phyloP scores from a whole-genome alignment of 2,888 invertebrate species.

The Troides helena region DNA sequence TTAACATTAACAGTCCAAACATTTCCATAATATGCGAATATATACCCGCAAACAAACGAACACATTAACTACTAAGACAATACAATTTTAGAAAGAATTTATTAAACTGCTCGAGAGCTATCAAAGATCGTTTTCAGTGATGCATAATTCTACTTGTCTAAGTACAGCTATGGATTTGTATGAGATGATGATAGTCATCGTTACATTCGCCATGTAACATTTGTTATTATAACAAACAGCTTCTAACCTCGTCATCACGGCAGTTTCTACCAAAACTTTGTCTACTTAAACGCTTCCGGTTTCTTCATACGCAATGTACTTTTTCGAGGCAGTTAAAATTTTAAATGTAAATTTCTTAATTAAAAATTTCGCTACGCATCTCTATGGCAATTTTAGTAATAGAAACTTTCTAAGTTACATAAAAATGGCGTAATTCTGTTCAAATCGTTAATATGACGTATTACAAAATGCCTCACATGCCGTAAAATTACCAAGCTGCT shows the following conservation, averaged over 20 bases:
- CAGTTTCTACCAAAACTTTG: too few relatives aligned
- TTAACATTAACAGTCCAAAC: neutral
- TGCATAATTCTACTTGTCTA: neutral
- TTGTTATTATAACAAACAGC: too few relatives aligned
- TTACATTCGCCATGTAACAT: too few relatives aligned
- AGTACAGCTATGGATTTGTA: neutral
- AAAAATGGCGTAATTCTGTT: neutral
- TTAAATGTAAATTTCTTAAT: neutral
- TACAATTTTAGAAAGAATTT: neutral
- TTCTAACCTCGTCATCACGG: too few relatives aligned
- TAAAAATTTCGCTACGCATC: too few relatives aligned
- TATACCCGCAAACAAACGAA: neutral
- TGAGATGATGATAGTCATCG: too few relatives aligned
- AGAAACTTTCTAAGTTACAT: neutral
- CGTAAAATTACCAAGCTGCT: neutral
- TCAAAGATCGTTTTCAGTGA: neutral
- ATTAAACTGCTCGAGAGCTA: neutral
- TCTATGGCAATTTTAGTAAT: neutral
- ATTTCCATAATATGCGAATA: constrained; percentile 7
- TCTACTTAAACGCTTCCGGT: too few relatives aligned
- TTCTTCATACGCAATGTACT: too few relatives aligned
- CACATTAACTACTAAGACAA: neutral
- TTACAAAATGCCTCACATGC: neutral
- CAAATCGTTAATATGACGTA: neutral
- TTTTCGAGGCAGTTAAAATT: too few relatives aligned